A percentile compares a stretch with the other conserved stretches of the same genome.
phyloP scores from a whole-genome alignment of 2,888 invertebrate species.

The Cerastoderma edule region DNA sequence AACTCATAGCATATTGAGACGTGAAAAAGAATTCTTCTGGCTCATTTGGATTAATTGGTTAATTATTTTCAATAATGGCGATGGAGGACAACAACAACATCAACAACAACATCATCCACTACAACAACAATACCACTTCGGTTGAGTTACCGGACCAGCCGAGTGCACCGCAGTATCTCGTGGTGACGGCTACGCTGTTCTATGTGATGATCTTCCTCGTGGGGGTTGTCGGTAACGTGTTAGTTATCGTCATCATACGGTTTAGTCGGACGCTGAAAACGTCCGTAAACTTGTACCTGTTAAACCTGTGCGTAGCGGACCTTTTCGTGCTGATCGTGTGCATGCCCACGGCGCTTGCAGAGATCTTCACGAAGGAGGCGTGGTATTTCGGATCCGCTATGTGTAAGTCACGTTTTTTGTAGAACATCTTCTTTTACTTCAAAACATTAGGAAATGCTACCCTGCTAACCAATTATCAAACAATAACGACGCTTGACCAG shows the following conservation, averaged over 20 bases:
- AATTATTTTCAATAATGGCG: no score
- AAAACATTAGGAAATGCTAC: no score
- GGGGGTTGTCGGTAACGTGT: constrained; percentile 64
- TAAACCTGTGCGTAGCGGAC: constrained; percentile 69
- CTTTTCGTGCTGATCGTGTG: constrained; percentile 67
- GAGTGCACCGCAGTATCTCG: constrained; percentile 59
- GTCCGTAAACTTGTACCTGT: constrained; percentile 63
- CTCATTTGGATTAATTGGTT: no score
- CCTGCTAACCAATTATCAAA: no score
- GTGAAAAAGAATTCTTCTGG: no score
- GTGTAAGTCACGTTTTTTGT: no score
- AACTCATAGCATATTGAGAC: no score
- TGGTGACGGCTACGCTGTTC: constrained; percentile 55
- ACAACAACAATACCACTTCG: no score
- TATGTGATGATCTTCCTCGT: constrained; percentile 66
- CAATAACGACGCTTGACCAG: no score
- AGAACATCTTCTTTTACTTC: no score
- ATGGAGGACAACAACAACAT: no score
- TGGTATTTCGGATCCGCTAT: constrained; percentile 70
- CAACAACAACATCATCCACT: no score
- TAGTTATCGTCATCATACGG: constrained; percentile 61
- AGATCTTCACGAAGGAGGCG: constrained; percentile 63
- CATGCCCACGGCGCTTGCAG: constrained; percentile 68
- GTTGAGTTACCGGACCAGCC: constrained; percentile 4
- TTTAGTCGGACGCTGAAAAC: constrained; percentile 58